Evolutionary conservation across 2,113 vertebrate species (phyloP), one percentile per base, ranked within the genome.

Genomic region (Mesoclemmys tuberculata): DNA sequence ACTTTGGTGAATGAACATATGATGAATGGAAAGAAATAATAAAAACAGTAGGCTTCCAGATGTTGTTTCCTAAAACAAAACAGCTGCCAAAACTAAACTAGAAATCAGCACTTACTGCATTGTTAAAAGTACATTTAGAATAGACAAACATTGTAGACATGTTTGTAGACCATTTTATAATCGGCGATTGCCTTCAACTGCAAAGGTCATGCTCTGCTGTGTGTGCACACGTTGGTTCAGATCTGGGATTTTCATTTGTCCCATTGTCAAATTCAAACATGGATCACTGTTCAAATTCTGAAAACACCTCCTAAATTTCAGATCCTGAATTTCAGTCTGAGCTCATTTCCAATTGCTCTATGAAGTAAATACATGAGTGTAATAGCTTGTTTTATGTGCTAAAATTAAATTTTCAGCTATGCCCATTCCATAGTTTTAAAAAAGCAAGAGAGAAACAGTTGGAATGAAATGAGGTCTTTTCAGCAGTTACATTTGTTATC

Each of bases 71-170:
- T 88, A 58, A 86, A 81, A 54, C 41, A 74, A 87, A 94, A 55
- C 1, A 93, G 84, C 89, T 90, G 26, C 71, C 90, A 84, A 87
- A 91, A 46, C 16, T 71, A 2, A 88, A 64, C 58, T 68, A n/a
- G 35, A 21, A 95, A 14, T 90, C 68, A 91, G 2, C 83, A 68
- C 85, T 87, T 85, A 31, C 35, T 46, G 84, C 86, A 58, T 75
- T 77, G n/a, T 88, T 93, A 96, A 38, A 91, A 83, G 14, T 24
- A 90, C 71, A 21, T 56, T 90, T 82, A 26, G 90, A 92, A 89
- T 58, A 27, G 54, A 58, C 49, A 49, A 92, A 56, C 38, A 88
- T 90, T 94, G 91, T 54, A 91, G 24, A 80, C 77, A 91, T n/a
- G n/a, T n/a, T n/a, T n/a, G n/a, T n/a, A n/a, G n/a, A 96, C 14